Base-by-base conservation (phyloP, 2,113 vertebrate genomes). In the Vombatus ursinus region DNA sequence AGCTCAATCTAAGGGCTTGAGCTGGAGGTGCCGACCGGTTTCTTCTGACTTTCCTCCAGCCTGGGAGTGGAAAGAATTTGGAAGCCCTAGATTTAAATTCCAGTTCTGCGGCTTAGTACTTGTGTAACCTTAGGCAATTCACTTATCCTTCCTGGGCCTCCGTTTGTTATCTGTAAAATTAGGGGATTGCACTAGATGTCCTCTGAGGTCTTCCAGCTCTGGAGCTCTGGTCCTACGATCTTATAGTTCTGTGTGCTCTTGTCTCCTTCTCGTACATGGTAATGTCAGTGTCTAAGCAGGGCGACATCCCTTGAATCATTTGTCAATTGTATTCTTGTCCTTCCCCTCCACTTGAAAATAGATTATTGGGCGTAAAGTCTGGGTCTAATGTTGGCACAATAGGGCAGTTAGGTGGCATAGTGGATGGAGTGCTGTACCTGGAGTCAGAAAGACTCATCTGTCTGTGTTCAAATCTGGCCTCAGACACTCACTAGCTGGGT, bases 121-220 rank as follows among this genome's bases (percentile, higher is more conserved):
- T 47, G 7, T 51, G 50, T 2, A 49, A 94, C 91, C 51, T 93
- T 53, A 51, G 57, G 44, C 19, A 52, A 96, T 53, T 44, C 84
- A 49, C 47, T 28, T 31, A 26, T 11, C 77, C 44, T 94, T 53
- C n/a, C 48, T 52, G 52, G 48, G 37, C 52, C 89, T 96, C 48
- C 51, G 10, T 95, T 96, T 90, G 90, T 92, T 49, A 95, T 91
- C 91, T 95, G 84, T 94, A 97, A 94, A 96, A 94, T 52, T 48
- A 97, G 25, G 93, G 92, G 54, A 53, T 90, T 93, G 53, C n/a
- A 94, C 37, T 89, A 96, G 19, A 94, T 90, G 52, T 31, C 50
- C 49, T 95, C 19, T n/a, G 93, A 52, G 28, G 1, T 94, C 95
- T 95, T 44, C 68, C 90, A 97, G 92, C 26, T 95, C 52, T 94